Percentiles rank a stretch among this genome's conserved stretches.
Evolutionary conservation across 1,140 invertebrate species (phyloP).

Genomic region (Zophobas atratus): DNA sequence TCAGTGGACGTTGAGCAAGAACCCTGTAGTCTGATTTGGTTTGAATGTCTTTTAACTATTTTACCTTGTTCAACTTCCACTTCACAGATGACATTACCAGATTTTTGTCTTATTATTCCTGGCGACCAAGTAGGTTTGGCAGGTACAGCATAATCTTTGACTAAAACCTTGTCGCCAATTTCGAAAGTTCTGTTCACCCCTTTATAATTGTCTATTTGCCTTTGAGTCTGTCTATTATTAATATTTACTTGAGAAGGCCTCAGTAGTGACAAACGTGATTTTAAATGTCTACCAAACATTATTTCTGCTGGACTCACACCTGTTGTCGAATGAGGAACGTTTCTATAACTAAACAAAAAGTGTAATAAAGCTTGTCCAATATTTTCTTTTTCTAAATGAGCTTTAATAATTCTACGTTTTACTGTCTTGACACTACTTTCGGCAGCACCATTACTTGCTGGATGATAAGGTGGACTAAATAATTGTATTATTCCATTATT

Average conservation of each 20-base stretch:
- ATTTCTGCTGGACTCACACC: slow-evolving; percentile 13
- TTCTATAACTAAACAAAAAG: slow-evolving; percentile 48
- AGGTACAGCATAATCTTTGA: background rate
- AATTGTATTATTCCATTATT: slow-evolving; percentile 25
- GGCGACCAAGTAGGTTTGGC: background rate
- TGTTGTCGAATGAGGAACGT: slow-evolving; percentile 15
- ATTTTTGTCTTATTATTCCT: background rate
- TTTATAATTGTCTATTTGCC: background rate
- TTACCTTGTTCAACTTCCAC: background rate
- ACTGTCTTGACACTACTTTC: too few species aligned
- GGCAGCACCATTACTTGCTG: slow-evolving; percentile 47
- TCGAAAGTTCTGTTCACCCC: background rate
- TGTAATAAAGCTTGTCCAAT: background rate
- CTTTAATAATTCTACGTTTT: slow-evolving; percentile 18
- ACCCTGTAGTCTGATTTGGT: too few species aligned
- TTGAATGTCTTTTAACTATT: background rate
- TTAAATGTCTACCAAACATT: slow-evolving; percentile 42
- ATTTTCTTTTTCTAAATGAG: slow-evolving; percentile 6
- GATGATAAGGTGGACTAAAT: slow-evolving; percentile 19
- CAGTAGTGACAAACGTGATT: slow-evolving; percentile 33
- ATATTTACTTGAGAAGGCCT: slow-evolving; percentile 1
- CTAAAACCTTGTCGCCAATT: background rate
- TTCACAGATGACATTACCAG: slow-evolving; percentile 8
- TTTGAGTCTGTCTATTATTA: background rate
- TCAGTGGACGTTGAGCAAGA: too few species aligned